Evolutionary conservation across 2,888 invertebrate species (phyloP).

Genomic region (Drosophila differens): DNA sequence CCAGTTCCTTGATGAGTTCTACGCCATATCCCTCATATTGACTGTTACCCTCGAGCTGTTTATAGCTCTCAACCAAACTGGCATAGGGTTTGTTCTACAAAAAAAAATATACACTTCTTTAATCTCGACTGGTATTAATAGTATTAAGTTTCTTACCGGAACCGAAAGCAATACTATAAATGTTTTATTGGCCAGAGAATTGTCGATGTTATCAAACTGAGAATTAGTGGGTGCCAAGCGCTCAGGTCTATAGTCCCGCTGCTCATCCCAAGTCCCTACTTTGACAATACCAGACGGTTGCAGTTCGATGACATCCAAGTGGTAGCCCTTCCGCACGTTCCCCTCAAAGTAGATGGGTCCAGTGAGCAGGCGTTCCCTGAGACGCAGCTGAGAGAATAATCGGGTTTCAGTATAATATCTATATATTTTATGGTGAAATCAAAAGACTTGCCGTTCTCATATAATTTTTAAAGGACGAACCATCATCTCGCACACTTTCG

Average conservation of each 20-base stretch:
- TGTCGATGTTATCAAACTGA: conserved; percentile 86
- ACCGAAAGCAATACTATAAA: conserved; percentile 89
- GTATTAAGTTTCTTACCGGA: conserved; percentile 85
- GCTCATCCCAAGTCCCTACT: conserved; percentile 90
- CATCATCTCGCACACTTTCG: conserved; percentile 90
- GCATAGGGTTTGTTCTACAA: conserved; percentile 91
- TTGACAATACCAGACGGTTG: conserved; percentile 88
- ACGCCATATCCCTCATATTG: conserved; percentile 95
- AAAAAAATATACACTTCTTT: neutral
- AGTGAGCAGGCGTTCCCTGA: conserved; percentile 86
- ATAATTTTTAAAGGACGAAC: conserved; percentile 93
- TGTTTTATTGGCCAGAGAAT: conserved; percentile 89
- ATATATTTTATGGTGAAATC: neutral
- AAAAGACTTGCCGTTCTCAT: conserved; percentile 85
- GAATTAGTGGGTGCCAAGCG: conserved; percentile 85
- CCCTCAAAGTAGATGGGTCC: conserved; percentile 92
- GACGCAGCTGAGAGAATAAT: conserved; percentile 57
- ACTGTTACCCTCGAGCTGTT: conserved; percentile 90
- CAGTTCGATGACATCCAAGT: conserved; percentile 89
- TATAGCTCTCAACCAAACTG: conserved; percentile 91
- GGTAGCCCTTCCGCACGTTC: conserved; percentile 90
- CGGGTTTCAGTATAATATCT: neutral
- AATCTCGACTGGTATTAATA: neutral
- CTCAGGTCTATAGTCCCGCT: conserved; percentile 87
- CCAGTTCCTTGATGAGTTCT: conserved; percentile 92